Percentiles rank a stretch among this genome's conserved stretches.
Conservation (phyloP, 1,140 invertebrate species). For the Andrena cerasifolii region DNA sequence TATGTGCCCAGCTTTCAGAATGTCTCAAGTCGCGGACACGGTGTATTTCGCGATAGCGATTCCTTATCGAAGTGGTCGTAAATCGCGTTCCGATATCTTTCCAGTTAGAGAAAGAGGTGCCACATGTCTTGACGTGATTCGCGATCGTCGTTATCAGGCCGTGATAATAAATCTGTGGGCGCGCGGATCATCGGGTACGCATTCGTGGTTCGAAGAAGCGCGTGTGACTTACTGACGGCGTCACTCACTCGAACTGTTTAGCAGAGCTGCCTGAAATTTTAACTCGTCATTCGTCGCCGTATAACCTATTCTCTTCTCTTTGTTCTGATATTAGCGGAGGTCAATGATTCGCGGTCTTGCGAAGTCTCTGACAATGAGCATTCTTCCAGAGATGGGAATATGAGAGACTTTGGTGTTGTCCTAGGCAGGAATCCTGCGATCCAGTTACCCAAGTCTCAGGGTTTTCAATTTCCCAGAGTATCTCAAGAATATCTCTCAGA, state of each 20-base stretch:
- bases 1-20: neutral
- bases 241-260: slow-evolving; percentile 47
- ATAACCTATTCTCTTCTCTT: slow-evolving; percentile 20
- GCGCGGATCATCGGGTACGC: slow-evolving; percentile 48
- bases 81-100: slow-evolving; percentile 55
- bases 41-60: slow-evolving; percentile 25
- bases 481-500: too few species aligned
- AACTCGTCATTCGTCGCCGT: slow-evolving; percentile 38
- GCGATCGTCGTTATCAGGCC: slow-evolving; percentile 48
- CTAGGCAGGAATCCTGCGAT: too few species aligned
- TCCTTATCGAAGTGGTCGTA: slow-evolving; percentile 68
- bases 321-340: slow-evolving; percentile 24
- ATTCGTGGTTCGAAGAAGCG: slow-evolving; percentile 32
- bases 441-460: too few species aligned
- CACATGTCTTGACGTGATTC: slow-evolving; percentile 48
- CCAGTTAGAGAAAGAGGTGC: slow-evolving; percentile 11
- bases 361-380: neutral
- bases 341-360: slow-evolving; percentile 15
- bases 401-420: too few species aligned
- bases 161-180: slow-evolving; percentile 57
- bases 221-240: slow-evolving; percentile 36
- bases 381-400: slow-evolving; percentile 15
- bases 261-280: slow-evolving; percentile 49
- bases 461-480: too few species aligned
- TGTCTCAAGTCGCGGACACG: slow-evolving; percentile 6